Evolutionary conservation across 2,113 vertebrate genomes (phyloP), one percentile per base, ranked within the genome.

Genomic region (Procavia capensis): DNA sequence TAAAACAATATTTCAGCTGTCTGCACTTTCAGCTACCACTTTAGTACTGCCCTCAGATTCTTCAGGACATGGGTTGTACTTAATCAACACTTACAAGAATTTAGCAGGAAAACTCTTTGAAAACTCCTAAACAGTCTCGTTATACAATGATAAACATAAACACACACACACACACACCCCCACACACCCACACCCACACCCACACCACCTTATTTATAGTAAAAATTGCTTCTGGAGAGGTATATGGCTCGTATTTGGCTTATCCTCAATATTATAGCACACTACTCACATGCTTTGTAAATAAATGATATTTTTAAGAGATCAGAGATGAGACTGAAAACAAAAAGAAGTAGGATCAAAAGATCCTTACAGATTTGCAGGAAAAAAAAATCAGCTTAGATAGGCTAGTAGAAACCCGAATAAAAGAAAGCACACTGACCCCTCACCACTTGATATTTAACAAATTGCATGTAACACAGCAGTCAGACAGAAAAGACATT

Each of bases 321-420:
- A 83, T 57, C 83, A 75, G n/a, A 39, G 74, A 79, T 63, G 70
- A 92, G n/a, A 88, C 31, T 5, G 22, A 95, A 79, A 96, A 91
- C 76, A 88, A 94, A 94, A 92, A 85, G 54, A 25, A 47, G 6
- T 25, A 66, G n/a, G 57, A 92, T 74, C 85, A 95, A 76, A 89
- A 14, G 4, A 75, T n/a, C 17, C 29, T 94, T 59, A 68, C 31
- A 61, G 34, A 41, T 34, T 36, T 90, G 29, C 25, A n/a, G n/a
- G 27, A 13, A 31, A 7, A 57, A 22, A 54, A 92, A 68, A 59
- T 47, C 47, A 72, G 66, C 39, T 81, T 27, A 82, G n/a, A 76
- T 76, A 93, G 59, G 75, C 50, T 31, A 79, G 63, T 61, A 83
- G 74, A 94, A 94, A 80, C 39, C 47, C 50, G 39, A 64, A 50